Evolutionary conservation across 2,113 vertebrate species (phyloP), one percentile per base, ranked within the genome.

Genomic region (Pygoscelis adeliae): DNA sequence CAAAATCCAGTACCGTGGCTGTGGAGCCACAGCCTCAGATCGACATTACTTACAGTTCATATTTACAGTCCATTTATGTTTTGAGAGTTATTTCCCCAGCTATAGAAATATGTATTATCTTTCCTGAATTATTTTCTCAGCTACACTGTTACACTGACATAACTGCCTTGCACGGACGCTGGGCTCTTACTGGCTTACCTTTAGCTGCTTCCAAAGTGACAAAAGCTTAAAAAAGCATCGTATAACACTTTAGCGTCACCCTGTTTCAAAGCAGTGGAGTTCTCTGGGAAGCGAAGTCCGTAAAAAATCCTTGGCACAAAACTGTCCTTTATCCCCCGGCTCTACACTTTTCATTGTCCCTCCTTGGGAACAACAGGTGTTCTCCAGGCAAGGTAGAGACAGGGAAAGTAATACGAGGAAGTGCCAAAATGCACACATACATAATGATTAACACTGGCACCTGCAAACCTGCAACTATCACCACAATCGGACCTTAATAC

Each of bases 281-380:
- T 65, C 61, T 58, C 34, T 52, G 30, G 62, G 20, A 93, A 87
- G 50, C 3, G 4, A 89, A 87, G 32, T 42, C 46, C 29, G 32
- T 47, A 20, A 52, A 40, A 66, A 61, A 62, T n/a, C 5, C 55
- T 44, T 32, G 34, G 11, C 67, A 53, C 13, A 69, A 52, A 79
- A 30, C 12, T 65, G 23, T 18, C 19, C 34, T 69, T 83, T 83
- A 30, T 38, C 47, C 11, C 36, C 25, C 14, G 44, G 20, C 38
- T 65, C 59, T 69, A 8, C 9, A 4, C 12, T n/a, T 61, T 34
- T 36, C 4, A 16, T 49, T 42, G 23, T 59, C 0, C 0, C 32
- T 59, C 42, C 38, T 71, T 82, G 65, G 65, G 50, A 63, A 40
- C 27, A 65, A 63, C 3, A 38, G n/a, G 26, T 1, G 0, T 58